Evolutionary conservation across 1,140 invertebrate species (phyloP).

Genomic region (Agraylea sexmaculata): DNA sequence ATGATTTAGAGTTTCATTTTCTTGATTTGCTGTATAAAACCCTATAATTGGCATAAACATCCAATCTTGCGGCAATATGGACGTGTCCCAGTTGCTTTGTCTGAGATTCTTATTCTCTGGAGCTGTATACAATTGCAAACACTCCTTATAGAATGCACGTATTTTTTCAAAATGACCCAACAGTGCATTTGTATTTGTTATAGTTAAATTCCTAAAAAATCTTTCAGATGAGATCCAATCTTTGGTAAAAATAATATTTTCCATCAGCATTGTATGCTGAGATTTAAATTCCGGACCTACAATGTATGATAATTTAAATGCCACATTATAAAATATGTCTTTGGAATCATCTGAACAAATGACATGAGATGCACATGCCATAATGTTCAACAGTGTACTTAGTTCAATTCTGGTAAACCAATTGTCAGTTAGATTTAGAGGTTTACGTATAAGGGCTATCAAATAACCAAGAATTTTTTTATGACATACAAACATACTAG

Average conservation of each 20-base stretch:
- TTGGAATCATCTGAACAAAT: slow-evolving; percentile 28
- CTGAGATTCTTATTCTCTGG: slow-evolving; percentile 15
- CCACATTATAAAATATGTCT: slow-evolving; percentile 37
- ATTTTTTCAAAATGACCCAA: slow-evolving; percentile 38
- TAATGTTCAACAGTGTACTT: slow-evolving; percentile 36
- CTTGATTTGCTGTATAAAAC: slow-evolving; percentile 41
- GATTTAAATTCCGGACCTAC: slow-evolving; percentile 36
- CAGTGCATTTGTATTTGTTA: slow-evolving; percentile 33
- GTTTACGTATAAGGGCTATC: slow-evolving; percentile 20
- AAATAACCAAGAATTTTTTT: slow-evolving; percentile 13
- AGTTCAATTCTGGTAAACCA: slow-evolving; percentile 47
- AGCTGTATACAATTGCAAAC: slow-evolving; percentile 33
- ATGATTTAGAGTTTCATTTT: slow-evolving; percentile 17
- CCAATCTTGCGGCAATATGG: slow-evolving; percentile 54
- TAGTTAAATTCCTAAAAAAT: slow-evolving; percentile 36
- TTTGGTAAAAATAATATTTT: slow-evolving; percentile 42
- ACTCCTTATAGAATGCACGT: slow-evolving; percentile 35
- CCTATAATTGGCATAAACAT: slow-evolving; percentile 51
- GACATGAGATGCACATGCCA: slow-evolving; percentile 30
- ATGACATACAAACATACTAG: slow-evolving; percentile 11
- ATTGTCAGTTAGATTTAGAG: slow-evolving; percentile 33
- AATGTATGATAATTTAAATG: slow-evolving; percentile 41
- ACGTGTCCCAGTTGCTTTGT: slow-evolving; percentile 30
- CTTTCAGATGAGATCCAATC: slow-evolving; percentile 42
- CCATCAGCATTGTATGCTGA: slow-evolving; percentile 37